These are phyloP conservation scores for Prietella phreatophila DNA, from an alignment of 2,113 vertebrate genomes.

Conservation along the genomic window DNA sequence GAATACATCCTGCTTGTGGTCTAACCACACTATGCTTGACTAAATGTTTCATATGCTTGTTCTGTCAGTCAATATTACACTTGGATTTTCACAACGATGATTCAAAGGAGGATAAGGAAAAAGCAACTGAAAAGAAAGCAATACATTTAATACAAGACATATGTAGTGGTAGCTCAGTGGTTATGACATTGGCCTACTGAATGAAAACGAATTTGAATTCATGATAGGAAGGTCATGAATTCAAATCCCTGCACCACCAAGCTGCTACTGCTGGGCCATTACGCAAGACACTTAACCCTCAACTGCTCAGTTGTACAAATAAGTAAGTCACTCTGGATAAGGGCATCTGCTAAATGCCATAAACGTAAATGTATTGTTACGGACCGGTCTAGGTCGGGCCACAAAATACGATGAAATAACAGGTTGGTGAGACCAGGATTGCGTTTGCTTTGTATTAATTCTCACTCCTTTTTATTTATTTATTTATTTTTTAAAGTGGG, in stretches of 20 bases:
- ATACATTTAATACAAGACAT: neutral
- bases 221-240: neutral
- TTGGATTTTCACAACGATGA: neutral
- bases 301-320: neutral
- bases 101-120: neutral
- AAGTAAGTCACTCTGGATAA: neutral
- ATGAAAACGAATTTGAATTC: too few species aligned
- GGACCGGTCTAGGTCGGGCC: too few species aligned
- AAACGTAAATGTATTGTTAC: neutral
- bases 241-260: neutral
- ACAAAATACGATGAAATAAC: too few species aligned
- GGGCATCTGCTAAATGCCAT: neutral
- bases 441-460: too few species aligned
- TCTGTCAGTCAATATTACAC: neutral
- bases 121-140: neutral
- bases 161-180: neutral
- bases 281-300: neutral
- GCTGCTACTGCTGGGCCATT: neutral
- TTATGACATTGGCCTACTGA: neutral
- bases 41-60: neutral
- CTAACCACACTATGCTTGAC: neutral
- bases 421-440: too few species aligned
- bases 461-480: too few species aligned
- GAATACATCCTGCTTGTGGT: conserved; percentile 12
- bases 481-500: too few species aligned